Percentiles rank a stretch among this genome's conserved stretches.
Conservation (phyloP, 1,140 invertebrate genomes). For the Acyrthosiphon pisum region DNA sequence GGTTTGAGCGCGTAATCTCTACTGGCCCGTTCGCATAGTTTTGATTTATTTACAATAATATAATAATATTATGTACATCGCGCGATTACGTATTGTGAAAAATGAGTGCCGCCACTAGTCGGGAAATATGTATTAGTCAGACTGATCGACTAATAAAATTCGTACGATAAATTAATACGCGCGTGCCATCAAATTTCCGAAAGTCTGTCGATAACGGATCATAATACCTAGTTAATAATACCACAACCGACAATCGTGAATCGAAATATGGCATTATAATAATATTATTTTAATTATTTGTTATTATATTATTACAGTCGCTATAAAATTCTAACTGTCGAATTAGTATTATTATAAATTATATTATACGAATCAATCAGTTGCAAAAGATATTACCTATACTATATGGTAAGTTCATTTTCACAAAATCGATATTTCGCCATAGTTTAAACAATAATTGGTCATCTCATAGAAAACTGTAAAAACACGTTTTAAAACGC, state of each 20-base stretch:
- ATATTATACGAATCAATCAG: background rate
- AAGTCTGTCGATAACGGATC: background rate
- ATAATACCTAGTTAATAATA: background rate
- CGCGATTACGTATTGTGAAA: background rate
- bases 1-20: background rate
- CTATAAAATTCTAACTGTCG: background rate
- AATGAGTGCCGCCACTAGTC: background rate
- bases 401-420: background rate
- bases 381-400: background rate
- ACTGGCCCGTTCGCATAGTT: background rate
- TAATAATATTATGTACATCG: background rate
- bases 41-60: slow-evolving; percentile 3
- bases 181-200: background rate
- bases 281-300: background rate
- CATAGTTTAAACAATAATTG: background rate
- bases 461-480: no score
- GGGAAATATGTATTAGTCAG: background rate
- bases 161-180: background rate
- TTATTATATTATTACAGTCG: background rate
- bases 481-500: background rate
- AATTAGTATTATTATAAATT: background rate
- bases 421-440: background rate
- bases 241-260: background rate
- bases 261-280: background rate
- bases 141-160: background rate